Evolutionary conservation across 2,888 invertebrate genomes (phyloP), one percentile per base, ranked within the genome.

Genomic region (Cheilosia urbana): DNA sequence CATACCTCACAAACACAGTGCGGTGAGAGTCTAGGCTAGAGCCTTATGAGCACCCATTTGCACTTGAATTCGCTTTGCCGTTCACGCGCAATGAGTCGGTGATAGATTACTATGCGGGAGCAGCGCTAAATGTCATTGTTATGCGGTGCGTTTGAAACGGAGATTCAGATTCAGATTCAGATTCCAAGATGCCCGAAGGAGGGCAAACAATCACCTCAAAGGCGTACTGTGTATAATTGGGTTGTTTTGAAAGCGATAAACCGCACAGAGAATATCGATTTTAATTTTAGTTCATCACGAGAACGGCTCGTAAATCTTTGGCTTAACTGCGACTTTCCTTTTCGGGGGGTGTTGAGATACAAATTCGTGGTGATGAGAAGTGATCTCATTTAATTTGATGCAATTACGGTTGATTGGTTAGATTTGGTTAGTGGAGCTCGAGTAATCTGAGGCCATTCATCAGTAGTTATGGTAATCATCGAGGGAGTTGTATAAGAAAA

Each of bases 61-160:
- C 82, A 82, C 82, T 63, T 82, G 63, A 77, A 81, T 81, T 55
- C 24, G 19, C 57, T 53, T 65, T 66, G 24, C 19, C 71, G 37
- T 72, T 72, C 58, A 62, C 53, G 49, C 72, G 55, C 72, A 83
- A 78, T 76, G 66, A 63, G 21, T 40, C 13, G 37, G 1, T 4
- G 21, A 78, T 72, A 62, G 66, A 62, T 77, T 77, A 72, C 66
- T 42, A 7, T 60, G 66, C 60, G 49, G 49, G 66, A 58, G 51
- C 49, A 58, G 58, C 49, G 40, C 53, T 73, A 66, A 72, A 72
- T 83, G 78, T 72, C 82, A 78, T 72, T 78, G 71, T 24, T 13
- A 65, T 66, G 60, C 62, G 55, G 42, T 78, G 49, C 49, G 30
- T 68, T 68, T 66, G 69, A 55, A 30, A 55, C 24, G 1, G 34